Conservation (phyloP, 2,888 invertebrate species). For the Vesta saturnalis region DNA sequence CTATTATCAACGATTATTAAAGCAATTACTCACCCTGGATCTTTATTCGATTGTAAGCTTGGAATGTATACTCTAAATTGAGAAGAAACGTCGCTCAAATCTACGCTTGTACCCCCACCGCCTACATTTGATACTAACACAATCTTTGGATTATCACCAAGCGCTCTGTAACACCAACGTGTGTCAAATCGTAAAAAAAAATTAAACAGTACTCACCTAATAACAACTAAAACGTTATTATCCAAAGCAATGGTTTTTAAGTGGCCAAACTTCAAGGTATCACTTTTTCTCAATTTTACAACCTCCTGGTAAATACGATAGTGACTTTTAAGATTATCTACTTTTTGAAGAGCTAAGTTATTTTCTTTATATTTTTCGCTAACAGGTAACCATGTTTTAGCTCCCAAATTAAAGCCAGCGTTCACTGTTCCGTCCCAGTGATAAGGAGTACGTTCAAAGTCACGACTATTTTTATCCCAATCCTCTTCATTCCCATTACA, state of each 20-base stretch:
- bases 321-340: conserved; percentile 64
- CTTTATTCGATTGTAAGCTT: conserved; percentile 16
- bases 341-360: conserved; percentile 68
- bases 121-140: conserved; percentile 20
- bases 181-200: neutral
- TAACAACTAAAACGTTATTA: conserved; percentile 23
- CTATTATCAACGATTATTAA: neutral
- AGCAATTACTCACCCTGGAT: conserved; percentile 13
- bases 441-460: conserved; percentile 82
- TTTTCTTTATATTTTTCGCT: conserved; percentile 67
- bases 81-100: conserved; percentile 12
- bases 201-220: conserved; percentile 17
- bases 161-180: neutral
- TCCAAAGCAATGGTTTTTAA: conserved; percentile 64
- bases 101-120: neutral
- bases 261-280: conserved; percentile 65
- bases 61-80: conserved; percentile 20
- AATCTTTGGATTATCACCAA: conserved; percentile 16
- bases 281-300: conserved; percentile 64
- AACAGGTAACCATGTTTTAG: conserved; percentile 76
- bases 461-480: conserved; percentile 70
- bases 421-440: conserved; percentile 75
- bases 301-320: conserved; percentile 71
- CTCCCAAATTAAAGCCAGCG: conserved; percentile 65
- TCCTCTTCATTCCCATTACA: conserved; percentile 67